Evolutionary conservation across 2,888 invertebrate species (phyloP).

Genomic region (Andrena praecox): DNA sequence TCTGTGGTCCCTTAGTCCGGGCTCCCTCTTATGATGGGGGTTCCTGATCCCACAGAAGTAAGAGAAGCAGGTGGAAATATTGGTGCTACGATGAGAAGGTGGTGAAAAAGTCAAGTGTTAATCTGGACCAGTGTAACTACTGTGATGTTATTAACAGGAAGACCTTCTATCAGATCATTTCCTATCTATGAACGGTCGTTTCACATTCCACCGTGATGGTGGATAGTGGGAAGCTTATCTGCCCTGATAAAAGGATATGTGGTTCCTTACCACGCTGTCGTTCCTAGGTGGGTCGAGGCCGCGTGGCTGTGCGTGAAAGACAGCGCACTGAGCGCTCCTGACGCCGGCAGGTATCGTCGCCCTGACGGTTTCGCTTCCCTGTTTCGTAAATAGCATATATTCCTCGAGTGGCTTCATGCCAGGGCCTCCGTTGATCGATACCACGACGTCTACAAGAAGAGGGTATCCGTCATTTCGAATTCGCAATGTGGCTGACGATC

Average conservation of each 20-base stretch:
- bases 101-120: too few relatives aligned
- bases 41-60: too few relatives aligned
- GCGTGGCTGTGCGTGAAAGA: slow-evolving; percentile 86
- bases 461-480: slow-evolving; percentile 61
- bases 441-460: slow-evolving; percentile 90
- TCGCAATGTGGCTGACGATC: slow-evolving; percentile 58
- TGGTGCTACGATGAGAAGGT: too few relatives aligned
- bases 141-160: too few relatives aligned
- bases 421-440: slow-evolving; percentile 90
- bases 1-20: too few relatives aligned
- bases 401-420: slow-evolving; percentile 95
- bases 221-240: not conserved
- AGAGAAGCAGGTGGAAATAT: too few relatives aligned
- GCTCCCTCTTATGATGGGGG: too few relatives aligned
- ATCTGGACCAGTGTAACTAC: too few relatives aligned
- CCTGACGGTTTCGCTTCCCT: slow-evolving; percentile 93
- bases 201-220: too few relatives aligned
- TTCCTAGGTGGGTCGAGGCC: slow-evolving; percentile 82
- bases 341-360: slow-evolving; percentile 95
- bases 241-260: not conserved
- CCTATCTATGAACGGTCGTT: too few relatives aligned
- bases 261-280: slow-evolving; percentile 85
- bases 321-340: slow-evolving; percentile 93
- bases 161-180: too few relatives aligned
- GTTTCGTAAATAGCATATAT: slow-evolving; percentile 95